Conservation (phyloP, 2,113 vertebrate genomes). For the Amphilophus citrinellus region DNA sequence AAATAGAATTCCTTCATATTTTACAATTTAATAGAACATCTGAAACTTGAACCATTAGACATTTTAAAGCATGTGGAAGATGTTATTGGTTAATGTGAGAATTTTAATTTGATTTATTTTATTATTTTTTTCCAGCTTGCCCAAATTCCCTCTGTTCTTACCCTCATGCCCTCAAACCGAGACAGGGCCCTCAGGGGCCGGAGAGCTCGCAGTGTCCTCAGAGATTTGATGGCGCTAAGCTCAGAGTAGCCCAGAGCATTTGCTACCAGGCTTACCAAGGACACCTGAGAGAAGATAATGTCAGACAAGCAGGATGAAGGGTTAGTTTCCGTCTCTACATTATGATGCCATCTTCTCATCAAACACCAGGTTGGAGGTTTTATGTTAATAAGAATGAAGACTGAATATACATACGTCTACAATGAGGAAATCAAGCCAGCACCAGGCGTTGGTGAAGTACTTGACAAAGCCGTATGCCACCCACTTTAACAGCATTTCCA, state of each 20-base stretch:
- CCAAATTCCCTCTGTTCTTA: constrained; percentile 77
- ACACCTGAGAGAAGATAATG: constrained; percentile 83
- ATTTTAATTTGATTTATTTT: background rate
- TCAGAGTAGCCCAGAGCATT: constrained; percentile 96
- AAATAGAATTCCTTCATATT: background rate
- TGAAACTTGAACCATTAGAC: background rate
- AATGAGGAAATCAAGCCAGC: constrained; percentile 98
- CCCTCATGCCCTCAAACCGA: constrained; percentile 99
- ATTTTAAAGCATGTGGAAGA: background rate
- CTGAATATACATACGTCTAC: constrained; percentile 90
- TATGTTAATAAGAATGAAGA: background rate
- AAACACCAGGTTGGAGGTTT: background rate
- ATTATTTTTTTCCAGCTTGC: background rate
- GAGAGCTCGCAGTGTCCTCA: constrained; percentile 95
- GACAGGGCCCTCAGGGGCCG: constrained; percentile 96
- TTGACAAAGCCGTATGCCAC: constrained; percentile 96
- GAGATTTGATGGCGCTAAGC: constrained; percentile 95
- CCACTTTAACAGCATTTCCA: constrained; percentile 99
- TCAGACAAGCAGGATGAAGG: constrained; percentile 14
- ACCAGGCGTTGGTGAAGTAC: constrained; percentile 99
- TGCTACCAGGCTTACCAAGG: constrained; percentile 94
- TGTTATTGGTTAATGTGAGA: background rate
- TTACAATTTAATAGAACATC: background rate
- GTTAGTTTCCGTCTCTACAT: background rate
- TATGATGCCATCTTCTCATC: background rate